Base-by-base conservation (phyloP, 1,140 invertebrate genomes). In the Pygmarrhopalites habei region DNA sequence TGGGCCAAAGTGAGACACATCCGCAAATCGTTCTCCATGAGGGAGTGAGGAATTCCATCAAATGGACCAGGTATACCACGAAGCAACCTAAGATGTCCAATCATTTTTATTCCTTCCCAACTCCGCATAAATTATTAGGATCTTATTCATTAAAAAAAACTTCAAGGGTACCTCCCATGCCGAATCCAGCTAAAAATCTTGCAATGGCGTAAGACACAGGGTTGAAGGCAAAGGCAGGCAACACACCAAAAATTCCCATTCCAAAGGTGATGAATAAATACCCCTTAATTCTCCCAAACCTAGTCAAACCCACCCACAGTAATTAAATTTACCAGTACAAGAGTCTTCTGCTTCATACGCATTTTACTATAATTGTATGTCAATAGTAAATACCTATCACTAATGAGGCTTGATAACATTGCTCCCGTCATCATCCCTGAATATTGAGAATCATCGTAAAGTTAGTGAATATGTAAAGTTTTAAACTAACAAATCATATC, bases 31-130 rank as follows among this genome's bases (percentile, higher is more conserved):
- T 66, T 59, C 69, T 29, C 23, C 52, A 68, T 17, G 28, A 23
- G 5, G 69, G 69, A 4, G 66, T 68, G 14, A 71, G 53, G 32
- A 71, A 71, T 32, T 71, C 69, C 62, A 71, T 71, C 19, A 71
- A 44, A 60, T 68, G 67, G 35, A 58, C 65, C 28, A 65, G 14
- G 23, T 64, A 64, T 23, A 68, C 66, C 3, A 66, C 65, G 49
- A 65, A 68, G 21, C 62, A 68, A 17, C 67, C n/a, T n/a, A n/a
- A n/a, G n/a, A n/a, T n/a, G n/a, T n/a, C n/a, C n/a, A n/a, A n/a
- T n/a, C n/a, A n/a, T n/a, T n/a, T n/a, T n/a, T n/a, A n/a, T n/a
- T n/a, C n/a, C n/a, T n/a, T n/a, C n/a, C n/a, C n/a, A n/a, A n/a
- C n/a, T n/a, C n/a, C n/a, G n/a, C n/a, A n/a, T n/a, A n/a, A n/a